A percentile compares a stretch with the other conserved stretches of the same genome.
phyloP scores from a whole-genome alignment of 1,140 invertebrate species.

The Dolichoris vasculosae region DNA sequence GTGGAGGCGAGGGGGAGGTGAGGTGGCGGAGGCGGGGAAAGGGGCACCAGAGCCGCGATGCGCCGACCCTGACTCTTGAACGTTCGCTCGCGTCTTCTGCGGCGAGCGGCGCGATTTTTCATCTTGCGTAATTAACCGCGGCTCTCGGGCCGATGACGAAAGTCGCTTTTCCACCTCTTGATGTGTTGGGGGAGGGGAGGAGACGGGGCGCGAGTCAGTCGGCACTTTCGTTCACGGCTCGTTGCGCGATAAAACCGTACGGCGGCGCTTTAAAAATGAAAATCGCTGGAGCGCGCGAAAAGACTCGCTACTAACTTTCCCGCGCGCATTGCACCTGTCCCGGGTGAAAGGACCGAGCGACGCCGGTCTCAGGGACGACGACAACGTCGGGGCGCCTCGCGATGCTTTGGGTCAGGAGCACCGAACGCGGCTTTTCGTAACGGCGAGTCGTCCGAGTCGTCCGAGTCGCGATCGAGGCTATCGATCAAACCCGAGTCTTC shows the following conservation, averaged over 20 bases:
- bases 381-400: neutral
- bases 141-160: too few species aligned
- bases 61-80: too few species aligned
- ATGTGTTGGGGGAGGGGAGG: too few species aligned
- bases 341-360: slow-evolving; percentile 58
- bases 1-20: too few species aligned
- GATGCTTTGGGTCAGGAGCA: neutral
- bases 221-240: neutral
- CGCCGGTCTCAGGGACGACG: neutral
- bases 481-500: neutral
- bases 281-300: slow-evolving; percentile 12
- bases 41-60: neutral
- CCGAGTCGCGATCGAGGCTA: neutral
- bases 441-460: too few species aligned
- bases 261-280: neutral
- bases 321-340: slow-evolving; percentile 57
- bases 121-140: neutral
- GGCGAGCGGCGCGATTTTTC: too few species aligned
- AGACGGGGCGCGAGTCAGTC: too few species aligned
- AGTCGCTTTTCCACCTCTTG: too few species aligned
- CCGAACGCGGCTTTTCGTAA: neutral
- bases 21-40: too few species aligned
- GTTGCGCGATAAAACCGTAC: neutral
- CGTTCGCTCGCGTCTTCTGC: too few species aligned
- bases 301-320: slow-evolving; percentile 49